These are phyloP conservation scores for Allygus modestus DNA, from an alignment of 2,888 invertebrate species.

Conservation along the genomic window DNA sequence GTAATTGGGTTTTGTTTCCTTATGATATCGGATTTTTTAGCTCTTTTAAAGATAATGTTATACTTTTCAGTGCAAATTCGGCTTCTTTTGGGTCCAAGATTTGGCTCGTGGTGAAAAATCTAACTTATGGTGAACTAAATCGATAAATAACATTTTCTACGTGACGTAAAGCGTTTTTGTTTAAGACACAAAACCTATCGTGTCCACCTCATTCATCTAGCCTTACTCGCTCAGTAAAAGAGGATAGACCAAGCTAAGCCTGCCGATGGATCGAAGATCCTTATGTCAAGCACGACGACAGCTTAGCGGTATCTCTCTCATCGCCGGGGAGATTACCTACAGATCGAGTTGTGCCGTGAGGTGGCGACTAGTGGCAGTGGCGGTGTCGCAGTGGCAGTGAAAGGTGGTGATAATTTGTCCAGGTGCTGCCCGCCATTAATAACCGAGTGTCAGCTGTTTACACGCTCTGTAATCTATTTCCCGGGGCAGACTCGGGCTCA, in stretches of 20 bases:
- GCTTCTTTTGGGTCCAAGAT: no score
- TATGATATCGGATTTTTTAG: no score
- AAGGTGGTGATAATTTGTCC: constrained; percentile 65
- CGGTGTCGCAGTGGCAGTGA: constrained; percentile 46
- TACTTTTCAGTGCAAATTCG: no score
- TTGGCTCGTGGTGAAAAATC: no score
- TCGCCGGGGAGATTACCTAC: background rate
- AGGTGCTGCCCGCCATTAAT: constrained; percentile 64
- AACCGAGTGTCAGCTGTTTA: constrained; percentile 65
- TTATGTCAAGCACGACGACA: no score
- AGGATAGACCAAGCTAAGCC: background rate
- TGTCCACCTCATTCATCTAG: background rate
- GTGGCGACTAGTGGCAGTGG: background rate
- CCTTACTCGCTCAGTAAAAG: background rate
- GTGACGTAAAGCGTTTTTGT: background rate
- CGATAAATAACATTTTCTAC: no score
- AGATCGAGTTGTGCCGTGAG: background rate
- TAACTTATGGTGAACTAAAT: no score
- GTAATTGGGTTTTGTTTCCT: no score
- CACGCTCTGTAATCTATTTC: constrained; percentile 66
- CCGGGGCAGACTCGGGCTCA: constrained; percentile 62
- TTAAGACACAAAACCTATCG: background rate
- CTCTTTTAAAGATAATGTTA: no score
- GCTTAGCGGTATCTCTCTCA: background rate
- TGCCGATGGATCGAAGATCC: background rate